Percentiles rank a stretch among this genome's conserved stretches.
Conservation (phyloP, 2,888 invertebrate species). For the Hymenopus coronatus region DNA sequence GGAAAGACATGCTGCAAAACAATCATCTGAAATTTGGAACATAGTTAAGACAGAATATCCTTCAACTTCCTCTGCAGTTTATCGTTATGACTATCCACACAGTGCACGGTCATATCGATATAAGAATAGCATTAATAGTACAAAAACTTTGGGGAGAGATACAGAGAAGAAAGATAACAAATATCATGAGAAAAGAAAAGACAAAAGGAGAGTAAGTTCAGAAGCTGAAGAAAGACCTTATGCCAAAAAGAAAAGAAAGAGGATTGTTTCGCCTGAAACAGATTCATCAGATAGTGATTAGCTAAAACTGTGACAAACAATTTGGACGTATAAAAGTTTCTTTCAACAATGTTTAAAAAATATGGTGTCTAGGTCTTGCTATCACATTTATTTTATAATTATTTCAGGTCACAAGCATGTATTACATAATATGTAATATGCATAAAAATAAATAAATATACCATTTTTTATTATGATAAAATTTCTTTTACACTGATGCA, state of each 20-base stretch:
- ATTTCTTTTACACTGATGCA: too few relatives aligned
- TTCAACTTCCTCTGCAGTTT: background rate
- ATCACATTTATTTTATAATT: too few relatives aligned
- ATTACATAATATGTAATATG: too few relatives aligned
- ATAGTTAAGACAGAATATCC: background rate
- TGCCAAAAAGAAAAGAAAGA: background rate
- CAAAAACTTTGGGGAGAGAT: background rate
- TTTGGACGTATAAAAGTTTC: too few relatives aligned
- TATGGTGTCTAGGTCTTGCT: too few relatives aligned
- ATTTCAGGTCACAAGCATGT: too few relatives aligned
- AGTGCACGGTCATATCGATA: background rate
- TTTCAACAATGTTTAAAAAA: too few relatives aligned
- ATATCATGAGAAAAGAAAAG: background rate
- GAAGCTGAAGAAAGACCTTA: background rate
- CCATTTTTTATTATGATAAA: too few relatives aligned
- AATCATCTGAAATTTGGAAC: background rate
- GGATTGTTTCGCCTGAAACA: background rate
- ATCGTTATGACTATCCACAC: background rate
- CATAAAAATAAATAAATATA: too few relatives aligned
- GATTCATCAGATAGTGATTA: background rate
- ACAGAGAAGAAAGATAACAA: background rate
- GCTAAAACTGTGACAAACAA: background rate
- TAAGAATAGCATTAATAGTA: background rate
- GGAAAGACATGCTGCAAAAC: background rate
- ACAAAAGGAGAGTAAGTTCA: background rate